A percentile compares a stretch with the other conserved stretches of the same genome.
Conservation (phyloP, 2,888 invertebrate genomes). For the Tetranychus piercei region DNA sequence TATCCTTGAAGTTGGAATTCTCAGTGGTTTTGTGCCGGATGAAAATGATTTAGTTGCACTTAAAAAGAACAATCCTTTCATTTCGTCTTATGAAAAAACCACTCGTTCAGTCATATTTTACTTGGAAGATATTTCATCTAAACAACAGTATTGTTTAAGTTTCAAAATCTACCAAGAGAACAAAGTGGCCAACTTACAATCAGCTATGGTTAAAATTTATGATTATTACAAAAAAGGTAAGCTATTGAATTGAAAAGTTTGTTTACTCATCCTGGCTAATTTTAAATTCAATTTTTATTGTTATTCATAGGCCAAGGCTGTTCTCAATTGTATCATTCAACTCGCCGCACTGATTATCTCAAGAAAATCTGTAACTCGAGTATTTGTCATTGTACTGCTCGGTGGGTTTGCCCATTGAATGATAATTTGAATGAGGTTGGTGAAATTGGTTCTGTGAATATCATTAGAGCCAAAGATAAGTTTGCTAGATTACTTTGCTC, state of each 20-base stretch:
- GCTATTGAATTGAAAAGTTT: neutral
- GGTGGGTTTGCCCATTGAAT: slow-evolving; percentile 14
- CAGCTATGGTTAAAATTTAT: slow-evolving; percentile 26
- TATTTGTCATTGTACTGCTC: slow-evolving; percentile 17
- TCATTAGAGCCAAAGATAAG: slow-evolving; percentile 11
- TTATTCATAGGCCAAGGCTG: slow-evolving; percentile 15
- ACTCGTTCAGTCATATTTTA: slow-evolving; percentile 17
- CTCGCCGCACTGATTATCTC: slow-evolving; percentile 14
- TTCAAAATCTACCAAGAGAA: slow-evolving; percentile 20
- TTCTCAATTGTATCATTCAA: slow-evolving; percentile 16
- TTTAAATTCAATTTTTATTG: neutral
- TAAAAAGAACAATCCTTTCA: neutral
- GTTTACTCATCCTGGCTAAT: neutral
- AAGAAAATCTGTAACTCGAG: slow-evolving; percentile 15
- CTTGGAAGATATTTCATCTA: slow-evolving; percentile 16
- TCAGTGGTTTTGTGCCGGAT: slow-evolving; percentile 24
- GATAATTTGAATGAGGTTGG: slow-evolving; percentile 17
- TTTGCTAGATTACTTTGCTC: slow-evolving; percentile 16
- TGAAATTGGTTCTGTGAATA: slow-evolving; percentile 13
- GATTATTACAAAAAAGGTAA: slow-evolving; percentile 27
- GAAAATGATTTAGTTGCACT: slow-evolving; percentile 21
- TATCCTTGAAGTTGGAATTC: slow-evolving; percentile 26
- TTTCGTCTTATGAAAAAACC: slow-evolving; percentile 17
- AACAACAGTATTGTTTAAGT: slow-evolving; percentile 15
- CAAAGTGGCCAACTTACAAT: slow-evolving; percentile 21